Evolutionary conservation across 2,888 invertebrate species (phyloP), one percentile per base, ranked within the genome.

Genomic region (Abscondita cerata): DNA sequence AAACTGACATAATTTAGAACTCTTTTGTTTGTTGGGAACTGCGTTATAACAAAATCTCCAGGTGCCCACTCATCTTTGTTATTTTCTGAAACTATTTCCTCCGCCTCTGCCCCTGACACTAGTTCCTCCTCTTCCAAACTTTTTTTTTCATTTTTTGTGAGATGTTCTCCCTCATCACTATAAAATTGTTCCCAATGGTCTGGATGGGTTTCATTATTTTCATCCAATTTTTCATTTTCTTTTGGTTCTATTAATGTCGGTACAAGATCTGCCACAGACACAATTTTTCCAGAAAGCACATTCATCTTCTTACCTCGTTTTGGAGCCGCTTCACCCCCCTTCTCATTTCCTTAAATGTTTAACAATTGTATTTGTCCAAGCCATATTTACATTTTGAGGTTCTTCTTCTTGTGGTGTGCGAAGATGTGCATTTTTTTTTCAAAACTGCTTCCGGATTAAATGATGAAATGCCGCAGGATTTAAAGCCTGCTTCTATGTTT

Each of bases 21-120:
- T 16, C 50, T 13, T 34, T 50, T 51, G 18, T 51, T 51, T 1
- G 51, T 51, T 19, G 2, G 4, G 18, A 34, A 51, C 18, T 36
- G 16, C 1, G 8, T 15, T n/a, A 34, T 19, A 11, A 51, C n/a
- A 36, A 51, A 51, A 19, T 36, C 18, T 11, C 15, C 20, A 11
- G 34, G 13, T 16, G 9, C 12, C 16, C 16, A 5, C 8, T 4
- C 9, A 6, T 3, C 25, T 25, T 2, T 25, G 25, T 25, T 6
- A 4, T 25, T 6, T 25, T 25, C 6, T 25, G 25, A 25, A 25
- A 25, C 25, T 25, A 25, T 4, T 25, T 25, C 25, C 6, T 25
- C 25, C 1, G 1, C 11, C 25, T 25, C 4, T 6, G 1, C 11
- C 25, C 6, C 4, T 25, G 25, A 25, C 25, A 25, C 6, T n/a